A percentile compares a stretch with the other conserved stretches of the same genome.
Evolutionary conservation across 2,113 vertebrate genomes (phyloP).

Genomic region (Cavia aperea): DNA sequence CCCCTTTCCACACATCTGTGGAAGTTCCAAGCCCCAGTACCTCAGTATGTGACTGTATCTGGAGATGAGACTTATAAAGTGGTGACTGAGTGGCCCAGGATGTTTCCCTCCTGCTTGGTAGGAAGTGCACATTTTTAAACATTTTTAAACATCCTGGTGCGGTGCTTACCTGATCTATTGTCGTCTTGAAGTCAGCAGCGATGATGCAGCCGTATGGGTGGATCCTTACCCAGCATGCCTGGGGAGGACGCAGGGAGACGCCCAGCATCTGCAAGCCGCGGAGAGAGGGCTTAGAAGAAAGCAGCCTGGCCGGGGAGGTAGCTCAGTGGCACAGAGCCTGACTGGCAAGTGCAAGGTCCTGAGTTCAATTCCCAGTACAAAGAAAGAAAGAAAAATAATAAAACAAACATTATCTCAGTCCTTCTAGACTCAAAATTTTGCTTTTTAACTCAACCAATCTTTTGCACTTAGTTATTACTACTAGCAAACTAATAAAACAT

Average conservation of each 20-base stretch:
- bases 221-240: background rate
- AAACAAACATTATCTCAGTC: background rate
- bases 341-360: background rate
- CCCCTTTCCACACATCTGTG: background rate
- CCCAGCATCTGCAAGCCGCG: background rate
- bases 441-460: background rate
- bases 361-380: background rate
- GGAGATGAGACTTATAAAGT: background rate
- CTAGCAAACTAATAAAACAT: background rate
- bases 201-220: background rate
- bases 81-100: background rate
- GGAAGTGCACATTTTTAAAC: background rate
- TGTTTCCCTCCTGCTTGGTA: background rate
- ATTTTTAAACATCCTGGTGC: background rate
- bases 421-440: background rate
- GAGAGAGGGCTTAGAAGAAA: background rate
- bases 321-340: background rate
- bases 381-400: background rate
- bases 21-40: background rate
- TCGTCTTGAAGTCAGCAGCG: background rate
- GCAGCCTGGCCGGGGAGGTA: background rate
- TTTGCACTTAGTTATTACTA: background rate
- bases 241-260: background rate
- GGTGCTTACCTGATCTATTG: background rate
- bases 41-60: background rate